Evolutionary conservation across 2,797 vertebrate species (phyloP).

Genomic region (Parambassis ranga): DNA sequence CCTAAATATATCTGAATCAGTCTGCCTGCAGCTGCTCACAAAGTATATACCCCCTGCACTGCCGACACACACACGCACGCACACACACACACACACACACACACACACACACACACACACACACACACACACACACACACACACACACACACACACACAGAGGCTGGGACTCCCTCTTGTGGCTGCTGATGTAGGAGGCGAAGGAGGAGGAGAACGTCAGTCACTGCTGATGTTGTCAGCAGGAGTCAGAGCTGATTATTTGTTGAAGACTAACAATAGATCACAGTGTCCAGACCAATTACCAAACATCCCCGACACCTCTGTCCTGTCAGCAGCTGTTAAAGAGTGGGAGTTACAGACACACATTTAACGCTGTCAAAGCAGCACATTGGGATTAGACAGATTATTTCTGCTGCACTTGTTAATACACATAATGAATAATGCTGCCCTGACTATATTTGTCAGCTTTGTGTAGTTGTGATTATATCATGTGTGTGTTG

Average conservation of each 20-base stretch:
- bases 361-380: too few species aligned
- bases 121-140: constrained; percentile 23
- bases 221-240: constrained; percentile 8
- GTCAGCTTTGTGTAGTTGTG: too few species aligned
- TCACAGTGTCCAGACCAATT: constrained; percentile 38
- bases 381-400: too few species aligned
- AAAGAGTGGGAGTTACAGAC: too few species aligned
- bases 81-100: too few species aligned
- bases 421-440: too few species aligned
- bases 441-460: too few species aligned
- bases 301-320: not conserved
- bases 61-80: too few species aligned
- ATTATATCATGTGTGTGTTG: too few species aligned
- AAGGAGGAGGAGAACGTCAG: not conserved
- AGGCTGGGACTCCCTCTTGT: constrained; percentile 45
- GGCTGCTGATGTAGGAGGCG: constrained; percentile 3
- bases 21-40: constrained; percentile 27
- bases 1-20: constrained; percentile 23
- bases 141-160: constrained; percentile 1
- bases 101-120: too few species aligned
- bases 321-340: constrained; percentile 6
- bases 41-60: constrained; percentile 18
- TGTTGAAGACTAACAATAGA: constrained; percentile 37
- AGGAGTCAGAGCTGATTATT: constrained; percentile 15
- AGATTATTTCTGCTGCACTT: too few species aligned